phyloP scores from a whole-genome alignment of 2,797 vertebrate species.

The Aulostomus chinensis region DNA sequence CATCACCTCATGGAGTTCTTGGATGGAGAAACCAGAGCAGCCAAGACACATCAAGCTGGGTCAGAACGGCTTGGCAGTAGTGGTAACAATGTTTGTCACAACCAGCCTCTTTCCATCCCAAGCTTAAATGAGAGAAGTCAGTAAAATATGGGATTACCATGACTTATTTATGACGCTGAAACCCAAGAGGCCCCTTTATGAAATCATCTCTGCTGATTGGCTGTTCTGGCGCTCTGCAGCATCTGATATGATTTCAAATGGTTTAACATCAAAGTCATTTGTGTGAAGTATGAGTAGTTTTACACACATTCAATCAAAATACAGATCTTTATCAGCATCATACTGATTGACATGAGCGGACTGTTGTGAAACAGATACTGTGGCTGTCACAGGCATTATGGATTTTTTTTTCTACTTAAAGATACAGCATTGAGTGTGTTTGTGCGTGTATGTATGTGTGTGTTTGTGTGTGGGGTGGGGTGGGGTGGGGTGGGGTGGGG shows the following conservation, averaged over 20 bases:
- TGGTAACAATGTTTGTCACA: constrained; percentile 84
- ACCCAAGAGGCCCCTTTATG: constrained; percentile 79
- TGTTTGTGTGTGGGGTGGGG: neutral
- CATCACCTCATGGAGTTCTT: constrained; percentile 60
- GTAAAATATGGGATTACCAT: constrained; percentile 84
- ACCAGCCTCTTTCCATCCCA: constrained; percentile 70
- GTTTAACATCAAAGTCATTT: constrained; percentile 72
- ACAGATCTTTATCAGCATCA: constrained; percentile 80
- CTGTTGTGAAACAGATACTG: constrained; percentile 82
- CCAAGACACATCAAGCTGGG: constrained; percentile 68
- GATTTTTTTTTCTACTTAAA: constrained; percentile 73
- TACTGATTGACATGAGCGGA: constrained; percentile 76
- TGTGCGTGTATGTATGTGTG: neutral
- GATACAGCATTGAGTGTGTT: constrained; percentile 23
- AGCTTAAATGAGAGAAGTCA: constrained; percentile 80
- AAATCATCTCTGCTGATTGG: constrained; percentile 80
- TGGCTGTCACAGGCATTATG: constrained; percentile 75
- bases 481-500: neutral
- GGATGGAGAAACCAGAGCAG: constrained; percentile 59
- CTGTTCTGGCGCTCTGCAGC: constrained; percentile 44
- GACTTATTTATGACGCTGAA: constrained; percentile 85
- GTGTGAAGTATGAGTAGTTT: constrained; percentile 79
- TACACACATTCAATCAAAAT: constrained; percentile 82
- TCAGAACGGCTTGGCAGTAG: constrained; percentile 56
- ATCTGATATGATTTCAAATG: constrained; percentile 81